Evolutionary conservation across 2,113 vertebrate species (phyloP), one percentile per base, ranked within the genome.

Genomic region (Lethenteron reissneri): DNA sequence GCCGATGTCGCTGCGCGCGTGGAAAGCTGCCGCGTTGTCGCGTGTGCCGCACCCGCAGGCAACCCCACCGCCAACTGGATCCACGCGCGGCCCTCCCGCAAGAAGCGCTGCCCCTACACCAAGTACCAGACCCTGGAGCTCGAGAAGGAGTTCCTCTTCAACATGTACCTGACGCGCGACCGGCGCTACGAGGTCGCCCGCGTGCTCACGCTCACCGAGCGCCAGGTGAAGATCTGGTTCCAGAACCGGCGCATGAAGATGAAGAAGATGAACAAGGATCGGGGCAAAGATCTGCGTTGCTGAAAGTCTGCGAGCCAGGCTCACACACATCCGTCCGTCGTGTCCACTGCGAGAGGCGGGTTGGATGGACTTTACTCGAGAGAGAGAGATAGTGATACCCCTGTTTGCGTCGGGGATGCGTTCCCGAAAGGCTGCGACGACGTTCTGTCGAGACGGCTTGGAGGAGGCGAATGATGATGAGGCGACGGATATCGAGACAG

Each of bases 151-250:
- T 97, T 97, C 83, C 80, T 99, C 17, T 99, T 94, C 83, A 99
- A 97, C 79, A 99, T 99, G 92, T 99, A 99, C 79, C 92, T 99
- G 74, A 94, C 94, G 71, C 84, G 94, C 81, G 92, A 99, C 79
- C 90, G 94, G 71, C 88, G 94, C 79, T 96, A 95, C 71, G 92
- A 99, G 76, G 86, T 99, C 75, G 91, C 94, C 56, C 85, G 90
- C 71, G 78, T 89, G 60, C 87, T 99, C 75, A 95, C 86, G 82
- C 82, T 99, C 79, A 99, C 90, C 9, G 94, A 97, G 80, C 88
- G 94, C 82, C 92, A 99, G 85, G 89, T 97, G 77, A 99, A 99
- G 85, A 99, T 99, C 78, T 97, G 94, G 94, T 97, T 99, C 82
- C 92, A 99, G 80, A 97, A 99, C 80, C 86, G 92, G 78, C 88